A percentile compares a stretch with the other conserved stretches of the same genome.
Evolutionary conservation across 2,113 vertebrate genomes (phyloP).

Genomic region (Aythya baeri): DNA sequence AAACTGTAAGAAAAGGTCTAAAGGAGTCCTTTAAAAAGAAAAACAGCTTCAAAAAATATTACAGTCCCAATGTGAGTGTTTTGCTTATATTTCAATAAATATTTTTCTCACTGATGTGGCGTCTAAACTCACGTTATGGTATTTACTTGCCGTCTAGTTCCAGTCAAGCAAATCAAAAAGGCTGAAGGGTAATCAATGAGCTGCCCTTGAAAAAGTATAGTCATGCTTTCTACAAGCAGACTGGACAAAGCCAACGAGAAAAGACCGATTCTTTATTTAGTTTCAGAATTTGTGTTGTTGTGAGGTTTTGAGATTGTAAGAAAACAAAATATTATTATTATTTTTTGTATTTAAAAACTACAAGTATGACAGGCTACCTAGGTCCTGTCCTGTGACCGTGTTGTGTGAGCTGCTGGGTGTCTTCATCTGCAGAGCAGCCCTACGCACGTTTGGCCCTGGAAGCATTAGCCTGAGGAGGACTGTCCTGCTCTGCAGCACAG

Average conservation of each 20-base stretch:
- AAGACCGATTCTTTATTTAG: not conserved
- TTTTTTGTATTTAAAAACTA: not conserved
- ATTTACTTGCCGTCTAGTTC: not conserved
- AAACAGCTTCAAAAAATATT: not conserved
- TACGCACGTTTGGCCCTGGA: not conserved
- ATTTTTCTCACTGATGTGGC: not conserved
- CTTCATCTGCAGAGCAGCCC: not conserved
- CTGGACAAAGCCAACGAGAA: not conserved
- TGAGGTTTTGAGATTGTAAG: not conserved
- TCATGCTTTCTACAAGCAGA: not conserved
- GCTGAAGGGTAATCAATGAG: not conserved
- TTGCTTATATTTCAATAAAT: not conserved
- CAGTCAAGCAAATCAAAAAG: not conserved
- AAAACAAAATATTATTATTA: not conserved
- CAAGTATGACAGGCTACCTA: not conserved
- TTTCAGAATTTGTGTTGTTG: not conserved
- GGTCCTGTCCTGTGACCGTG: not conserved
- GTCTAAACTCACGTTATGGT: not conserved
- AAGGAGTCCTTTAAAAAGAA: not conserved
- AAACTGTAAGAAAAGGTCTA: not conserved
- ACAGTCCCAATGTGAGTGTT: not conserved
- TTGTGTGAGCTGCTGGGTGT: not conserved
- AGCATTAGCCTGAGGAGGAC: not conserved
- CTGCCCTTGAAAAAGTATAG: not conserved
- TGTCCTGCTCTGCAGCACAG: not conserved